Percentiles rank a stretch among this genome's conserved stretches.
phyloP scores from a whole-genome alignment of 2,888 invertebrate genomes.

The Apotomis betuletana region DNA sequence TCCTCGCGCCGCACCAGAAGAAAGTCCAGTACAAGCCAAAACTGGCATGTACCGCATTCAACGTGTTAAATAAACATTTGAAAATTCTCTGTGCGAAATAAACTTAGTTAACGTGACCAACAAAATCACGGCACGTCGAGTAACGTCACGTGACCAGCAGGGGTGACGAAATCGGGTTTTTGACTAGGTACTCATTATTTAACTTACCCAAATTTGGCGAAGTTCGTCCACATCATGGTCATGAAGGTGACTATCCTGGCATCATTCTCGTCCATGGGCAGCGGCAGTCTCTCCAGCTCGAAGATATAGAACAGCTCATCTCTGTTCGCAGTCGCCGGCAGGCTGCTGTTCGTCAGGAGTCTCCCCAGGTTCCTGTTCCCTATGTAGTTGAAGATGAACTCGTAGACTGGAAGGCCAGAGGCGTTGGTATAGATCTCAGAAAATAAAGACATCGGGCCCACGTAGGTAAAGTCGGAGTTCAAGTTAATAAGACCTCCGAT shows the following conservation, averaged over 20 bases:
- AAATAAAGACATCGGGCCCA: slow-evolving; percentile 72
- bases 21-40: no score
- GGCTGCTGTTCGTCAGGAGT: slow-evolving; percentile 68
- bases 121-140: no score
- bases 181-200: background rate
- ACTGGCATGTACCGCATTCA: no score
- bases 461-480: slow-evolving; percentile 72
- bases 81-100: no score
- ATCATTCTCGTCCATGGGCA: slow-evolving; percentile 74
- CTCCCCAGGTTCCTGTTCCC: slow-evolving; percentile 73
- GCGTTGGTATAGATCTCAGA: slow-evolving; percentile 66
- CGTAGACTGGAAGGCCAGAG: slow-evolving; percentile 60
- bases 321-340: slow-evolving; percentile 67
- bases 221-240: slow-evolving; percentile 80
- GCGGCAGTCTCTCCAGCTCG: slow-evolving; percentile 68
- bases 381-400: slow-evolving; percentile 72
- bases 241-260: slow-evolving; percentile 74
- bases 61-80: no score
- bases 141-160: no score
- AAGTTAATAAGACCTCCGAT: slow-evolving; percentile 74
- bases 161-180: background rate
- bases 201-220: slow-evolving; percentile 76
- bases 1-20: no score
- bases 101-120: no score
- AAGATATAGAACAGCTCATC: slow-evolving; percentile 76